Percentiles rank a stretch among this genome's conserved stretches.
These are phyloP conservation scores for Otocyon megalotis DNA, from an alignment of 2,113 vertebrate species.

Conservation along the genomic window DNA sequence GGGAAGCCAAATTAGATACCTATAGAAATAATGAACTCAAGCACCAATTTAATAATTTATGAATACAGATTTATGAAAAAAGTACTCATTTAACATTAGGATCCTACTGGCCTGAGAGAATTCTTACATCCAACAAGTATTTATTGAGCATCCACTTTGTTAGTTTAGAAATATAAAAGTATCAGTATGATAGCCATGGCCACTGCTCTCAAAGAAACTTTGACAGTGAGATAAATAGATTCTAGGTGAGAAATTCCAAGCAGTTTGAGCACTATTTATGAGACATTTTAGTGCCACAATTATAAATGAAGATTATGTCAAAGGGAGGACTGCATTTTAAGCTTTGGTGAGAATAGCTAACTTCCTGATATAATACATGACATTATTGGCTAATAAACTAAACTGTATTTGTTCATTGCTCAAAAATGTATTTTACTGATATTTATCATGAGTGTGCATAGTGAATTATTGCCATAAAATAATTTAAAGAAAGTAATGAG, in stretches of 20 bases:
- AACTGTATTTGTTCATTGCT: neutral
- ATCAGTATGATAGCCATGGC: neutral
- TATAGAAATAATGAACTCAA: constrained; percentile 53
- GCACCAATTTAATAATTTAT: constrained; percentile 41
- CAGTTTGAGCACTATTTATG: neutral
- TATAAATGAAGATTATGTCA: neutral
- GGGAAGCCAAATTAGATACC: constrained; percentile 46
- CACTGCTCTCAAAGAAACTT: neutral
- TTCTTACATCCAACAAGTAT: neutral
- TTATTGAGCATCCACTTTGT: neutral
- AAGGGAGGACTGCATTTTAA: neutral
- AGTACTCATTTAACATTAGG: neutral
- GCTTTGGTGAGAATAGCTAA: neutral
- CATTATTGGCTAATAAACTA: neutral
- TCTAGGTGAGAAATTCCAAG: neutral
- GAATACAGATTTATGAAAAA: constrained; percentile 9
- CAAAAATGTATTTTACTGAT: neutral
- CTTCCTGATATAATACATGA: neutral
- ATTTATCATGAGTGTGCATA: neutral
- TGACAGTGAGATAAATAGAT: neutral
- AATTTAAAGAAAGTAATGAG: neutral
- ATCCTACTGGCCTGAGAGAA: neutral
- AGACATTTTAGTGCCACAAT: neutral
- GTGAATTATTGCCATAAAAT: neutral
- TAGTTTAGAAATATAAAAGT: neutral